These are phyloP conservation scores for Helicolenus hilgendorfi DNA, from an alignment of 2,797 vertebrate species.

Conservation along the genomic window DNA sequence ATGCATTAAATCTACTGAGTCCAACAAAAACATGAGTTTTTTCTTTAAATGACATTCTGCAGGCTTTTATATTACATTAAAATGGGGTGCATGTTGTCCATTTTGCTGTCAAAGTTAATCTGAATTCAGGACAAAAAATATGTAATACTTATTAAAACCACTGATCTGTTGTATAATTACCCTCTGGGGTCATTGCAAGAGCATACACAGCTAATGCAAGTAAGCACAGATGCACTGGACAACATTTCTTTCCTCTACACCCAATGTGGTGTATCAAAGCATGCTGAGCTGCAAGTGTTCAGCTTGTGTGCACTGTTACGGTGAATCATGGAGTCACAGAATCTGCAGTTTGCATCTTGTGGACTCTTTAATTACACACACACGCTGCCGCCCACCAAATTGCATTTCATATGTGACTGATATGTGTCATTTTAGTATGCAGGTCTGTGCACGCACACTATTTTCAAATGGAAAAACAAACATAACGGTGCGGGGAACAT, in stretches of 20 bases:
- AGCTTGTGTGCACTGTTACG: background rate
- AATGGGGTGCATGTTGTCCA: background rate
- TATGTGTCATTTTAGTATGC: background rate
- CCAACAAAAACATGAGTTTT: background rate
- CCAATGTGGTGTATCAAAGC: background rate
- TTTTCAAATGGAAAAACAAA: slow-evolving; percentile 12
- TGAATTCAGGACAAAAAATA: background rate
- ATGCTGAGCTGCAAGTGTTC: background rate
- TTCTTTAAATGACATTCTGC: background rate
- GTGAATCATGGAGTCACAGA: slow-evolving; percentile 17
- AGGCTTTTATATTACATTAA: background rate
- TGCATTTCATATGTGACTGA: slow-evolving; percentile 18
- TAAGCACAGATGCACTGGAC: background rate
- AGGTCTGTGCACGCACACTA: background rate
- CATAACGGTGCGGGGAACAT: background rate
- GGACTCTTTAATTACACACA: slow-evolving; percentile 13
- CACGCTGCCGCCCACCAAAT: background rate
- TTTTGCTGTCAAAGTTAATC: slow-evolving; percentile 12
- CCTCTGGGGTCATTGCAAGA: background rate
- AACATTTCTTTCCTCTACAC: background rate
- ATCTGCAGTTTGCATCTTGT: background rate
- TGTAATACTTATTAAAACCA: background rate
- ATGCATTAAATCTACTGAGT: background rate
- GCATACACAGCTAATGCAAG: background rate
- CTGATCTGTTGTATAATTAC: background rate